These are phyloP conservation scores for Zonitis immaculata DNA, from an alignment of 2,888 invertebrate species.

Conservation along the genomic window DNA sequence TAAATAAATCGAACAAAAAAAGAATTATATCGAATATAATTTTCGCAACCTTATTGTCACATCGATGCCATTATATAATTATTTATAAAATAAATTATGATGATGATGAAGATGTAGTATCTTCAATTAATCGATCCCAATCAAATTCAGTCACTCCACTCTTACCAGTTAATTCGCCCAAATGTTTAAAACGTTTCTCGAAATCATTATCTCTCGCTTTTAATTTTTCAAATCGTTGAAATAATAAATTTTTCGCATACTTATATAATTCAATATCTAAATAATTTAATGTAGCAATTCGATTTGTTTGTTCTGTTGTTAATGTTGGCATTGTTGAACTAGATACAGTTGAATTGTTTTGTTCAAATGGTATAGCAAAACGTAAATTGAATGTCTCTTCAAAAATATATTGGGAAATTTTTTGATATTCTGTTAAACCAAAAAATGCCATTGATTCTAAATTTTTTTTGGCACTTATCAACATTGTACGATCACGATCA, in stretches of 20 bases:
- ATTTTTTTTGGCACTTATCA: conserved; percentile 94
- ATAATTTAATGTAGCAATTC: conserved; percentile 75
- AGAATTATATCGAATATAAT: no score
- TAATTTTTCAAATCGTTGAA: conserved; percentile 76
- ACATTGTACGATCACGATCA: conserved; percentile 78
- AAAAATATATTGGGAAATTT: conserved; percentile 87
- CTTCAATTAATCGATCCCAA: conserved; percentile 80
- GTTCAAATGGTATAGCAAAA: conserved; percentile 85
- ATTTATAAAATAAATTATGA: background rate
- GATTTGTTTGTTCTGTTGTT: conserved; percentile 66
- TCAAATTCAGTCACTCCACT: conserved; percentile 80
- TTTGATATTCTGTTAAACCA: conserved; percentile 93
- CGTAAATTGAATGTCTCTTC: conserved; percentile 90
- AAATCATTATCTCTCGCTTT: conserved; percentile 78
- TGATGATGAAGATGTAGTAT: conserved; percentile 43
- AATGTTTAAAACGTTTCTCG: conserved; percentile 74
- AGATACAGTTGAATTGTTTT: conserved; percentile 87
- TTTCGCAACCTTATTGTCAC: conserved; percentile 12
- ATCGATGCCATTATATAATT: background rate
- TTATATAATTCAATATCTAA: conserved; percentile 91
- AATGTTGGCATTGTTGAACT: conserved; percentile 76
- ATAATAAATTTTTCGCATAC: conserved; percentile 85
- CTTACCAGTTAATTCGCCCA: conserved; percentile 73
- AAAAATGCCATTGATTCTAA: conserved; percentile 94
- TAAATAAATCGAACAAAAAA: no score